Conservation (phyloP, 1,140 invertebrate genomes). For the Drosophila bocki region DNA sequence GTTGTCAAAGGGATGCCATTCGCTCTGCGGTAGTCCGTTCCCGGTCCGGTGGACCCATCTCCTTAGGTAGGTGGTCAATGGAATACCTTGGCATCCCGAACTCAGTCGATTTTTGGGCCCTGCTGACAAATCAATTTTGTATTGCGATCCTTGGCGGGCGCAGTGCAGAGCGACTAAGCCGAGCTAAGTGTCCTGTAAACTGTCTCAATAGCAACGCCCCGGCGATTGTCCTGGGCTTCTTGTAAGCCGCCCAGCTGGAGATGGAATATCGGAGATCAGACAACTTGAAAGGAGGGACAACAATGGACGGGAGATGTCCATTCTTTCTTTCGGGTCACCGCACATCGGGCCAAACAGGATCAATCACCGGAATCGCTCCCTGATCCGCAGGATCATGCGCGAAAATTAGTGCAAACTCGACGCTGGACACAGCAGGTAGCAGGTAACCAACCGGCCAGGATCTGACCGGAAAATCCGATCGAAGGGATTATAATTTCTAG, state of each 20-base stretch:
- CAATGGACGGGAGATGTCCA: constrained; percentile 31
- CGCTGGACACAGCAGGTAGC: constrained; percentile 9
- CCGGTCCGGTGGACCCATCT: background rate
- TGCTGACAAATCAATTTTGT: constrained; percentile 78
- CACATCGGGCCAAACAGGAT: constrained; percentile 74
- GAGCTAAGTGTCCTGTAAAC: constrained; percentile 73
- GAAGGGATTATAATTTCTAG: constrained; percentile 73
- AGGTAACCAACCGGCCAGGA: constrained; percentile 13
- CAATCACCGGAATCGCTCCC: constrained; percentile 63
- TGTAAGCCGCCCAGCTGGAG: constrained; percentile 76
- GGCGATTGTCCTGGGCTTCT: constrained; percentile 38
- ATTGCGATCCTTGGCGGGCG: constrained; percentile 14
- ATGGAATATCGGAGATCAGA: constrained; percentile 3
- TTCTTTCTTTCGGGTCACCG: constrained; percentile 67
- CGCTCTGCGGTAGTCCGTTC: constrained; percentile 51
- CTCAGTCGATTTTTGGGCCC: background rate
- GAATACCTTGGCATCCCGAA: constrained; percentile 46
- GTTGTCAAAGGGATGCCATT: constrained; percentile 50
- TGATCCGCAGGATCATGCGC: constrained; percentile 67
- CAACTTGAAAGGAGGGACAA: constrained; percentile 30
- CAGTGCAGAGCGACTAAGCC: constrained; percentile 38
- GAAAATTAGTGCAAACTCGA: constrained; percentile 76
- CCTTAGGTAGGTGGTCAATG: constrained; percentile 75
- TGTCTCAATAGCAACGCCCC: constrained; percentile 79
- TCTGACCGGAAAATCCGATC: constrained; percentile 83